Evolutionary conservation across 2,797 vertebrate genomes (phyloP).

Genomic region (Loris lydekkerianus): DNA sequence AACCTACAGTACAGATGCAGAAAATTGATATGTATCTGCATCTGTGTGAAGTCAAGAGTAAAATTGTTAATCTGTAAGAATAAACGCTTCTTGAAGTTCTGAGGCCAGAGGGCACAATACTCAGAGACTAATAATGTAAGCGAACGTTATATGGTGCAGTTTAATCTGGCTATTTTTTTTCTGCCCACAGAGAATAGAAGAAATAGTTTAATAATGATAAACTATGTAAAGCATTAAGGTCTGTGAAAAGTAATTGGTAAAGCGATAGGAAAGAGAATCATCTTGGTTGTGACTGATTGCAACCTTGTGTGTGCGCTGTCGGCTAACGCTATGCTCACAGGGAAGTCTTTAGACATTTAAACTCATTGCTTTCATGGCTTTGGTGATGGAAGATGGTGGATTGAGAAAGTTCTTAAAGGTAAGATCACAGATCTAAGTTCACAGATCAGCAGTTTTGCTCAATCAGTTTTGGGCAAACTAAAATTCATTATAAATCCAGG

Average conservation of each 20-base stretch:
- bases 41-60: constrained; percentile 62
- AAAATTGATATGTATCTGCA: not conserved
- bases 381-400: not conserved
- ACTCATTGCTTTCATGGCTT: not conserved
- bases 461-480: not conserved
- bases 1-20: constrained; percentile 28
- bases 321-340: not conserved
- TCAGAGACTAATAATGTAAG: not conserved
- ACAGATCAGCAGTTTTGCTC: not conserved
- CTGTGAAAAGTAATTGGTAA: not conserved
- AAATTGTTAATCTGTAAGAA: constrained; percentile 51
- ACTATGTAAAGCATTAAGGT: not conserved
- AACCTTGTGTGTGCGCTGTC: fast-evolving
- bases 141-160: not conserved
- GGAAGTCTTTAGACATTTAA: not conserved
- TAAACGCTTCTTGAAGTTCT: constrained; percentile 7
- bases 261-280: not conserved
- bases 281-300: not conserved
- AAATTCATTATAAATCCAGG: not conserved
- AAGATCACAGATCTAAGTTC: not conserved
- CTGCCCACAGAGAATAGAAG: constrained; percentile 19
- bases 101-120: not conserved
- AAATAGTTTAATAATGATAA: constrained; percentile 35
- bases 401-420: not conserved
- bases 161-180: constrained; percentile 54